Evolutionary conservation across 1,140 invertebrate genomes (phyloP), one percentile per base, ranked within the genome.

Genomic region (Microplitis demolitor): DNA sequence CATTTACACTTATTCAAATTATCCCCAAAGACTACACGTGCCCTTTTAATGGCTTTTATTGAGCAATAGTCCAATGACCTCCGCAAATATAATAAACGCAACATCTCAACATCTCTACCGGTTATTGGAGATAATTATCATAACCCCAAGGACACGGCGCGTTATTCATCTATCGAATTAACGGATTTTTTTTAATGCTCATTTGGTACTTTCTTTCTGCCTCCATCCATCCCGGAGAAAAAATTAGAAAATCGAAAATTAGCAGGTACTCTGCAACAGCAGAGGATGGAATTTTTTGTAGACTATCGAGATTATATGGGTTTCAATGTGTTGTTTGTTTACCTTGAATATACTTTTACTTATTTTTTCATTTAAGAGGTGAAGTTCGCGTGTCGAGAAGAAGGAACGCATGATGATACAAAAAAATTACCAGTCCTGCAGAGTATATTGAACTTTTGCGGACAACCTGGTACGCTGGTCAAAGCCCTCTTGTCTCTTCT

Each of bases 381-480:
- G 9, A 9, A 54, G n/a, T 34, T 67, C 14, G 24, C 6, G 62
- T 33, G 60, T 14, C 5, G 45, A 31, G 63, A 14, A 34, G 50
- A 68, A 58, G 33, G 31, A 68, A 39, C 51, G 37, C 14, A 14
- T 39, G 45, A n/a, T 45, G 35, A 68, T 58, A 58, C 24, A 24
- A 24, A 68, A 68, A 54, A 68, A 56, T 16, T 16, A 45, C 63
- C 35, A 53, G 6, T 66, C 51, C 51, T 71, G 37, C 0, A 58
- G 53, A 53, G 71, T 72, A 67, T 72, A 67, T 72, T 72, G 71
- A 72, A 72, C 71, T 72, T 66, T 63, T 63, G 69, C 61, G 69
- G 68, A 24, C 58, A 70, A 51, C 16, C 14, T 58, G 45, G 37
- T 31, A 33, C 9, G 14, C 14, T 71, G 70, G 70, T 72, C 70